Percentiles rank a stretch among this genome's conserved stretches.
Conservation (phyloP, 2,888 invertebrate genomes). For the Volucella bombylans region DNA sequence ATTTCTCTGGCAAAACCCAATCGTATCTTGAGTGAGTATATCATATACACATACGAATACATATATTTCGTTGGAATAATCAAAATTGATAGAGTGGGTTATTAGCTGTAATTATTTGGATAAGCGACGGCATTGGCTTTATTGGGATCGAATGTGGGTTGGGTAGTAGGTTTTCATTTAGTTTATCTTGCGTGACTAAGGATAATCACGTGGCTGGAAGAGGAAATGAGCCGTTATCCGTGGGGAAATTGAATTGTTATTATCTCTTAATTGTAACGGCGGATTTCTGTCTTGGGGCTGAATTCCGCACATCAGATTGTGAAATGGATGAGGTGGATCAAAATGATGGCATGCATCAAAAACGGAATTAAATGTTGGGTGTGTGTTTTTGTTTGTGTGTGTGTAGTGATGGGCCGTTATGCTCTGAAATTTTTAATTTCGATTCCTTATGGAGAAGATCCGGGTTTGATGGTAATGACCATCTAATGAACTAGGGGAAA, state of each 20-base stretch:
- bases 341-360: slow-evolving; percentile 65
- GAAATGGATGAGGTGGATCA: not conserved
- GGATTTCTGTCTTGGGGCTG: slow-evolving; percentile 48
- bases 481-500: slow-evolving; percentile 26
- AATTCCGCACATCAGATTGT: slow-evolving; percentile 26
- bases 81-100: not conserved
- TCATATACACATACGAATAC: slow-evolving; percentile 15
- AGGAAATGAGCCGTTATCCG: slow-evolving; percentile 46
- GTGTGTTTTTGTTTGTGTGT: slow-evolving; percentile 6
- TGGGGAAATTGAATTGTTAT: slow-evolving; percentile 66
- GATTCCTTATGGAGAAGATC: slow-evolving; percentile 28
- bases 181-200: not conserved
- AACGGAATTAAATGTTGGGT: slow-evolving; percentile 62
- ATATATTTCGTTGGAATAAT: slow-evolving; percentile 4
- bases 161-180: slow-evolving; percentile 21
- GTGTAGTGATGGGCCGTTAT: slow-evolving; percentile 11
- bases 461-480: slow-evolving; percentile 34
- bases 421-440: slow-evolving; percentile 55
- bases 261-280: slow-evolving; percentile 66
- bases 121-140: not conserved
- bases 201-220: slow-evolving; percentile 31
- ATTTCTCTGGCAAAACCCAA: slow-evolving; percentile 81
- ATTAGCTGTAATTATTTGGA: slow-evolving; percentile 50
- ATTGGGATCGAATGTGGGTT: not conserved
- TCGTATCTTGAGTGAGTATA: slow-evolving; percentile 81